Conservation (phyloP, 2,113 vertebrate genomes). For the Syngnathoides biaculeatus region DNA sequence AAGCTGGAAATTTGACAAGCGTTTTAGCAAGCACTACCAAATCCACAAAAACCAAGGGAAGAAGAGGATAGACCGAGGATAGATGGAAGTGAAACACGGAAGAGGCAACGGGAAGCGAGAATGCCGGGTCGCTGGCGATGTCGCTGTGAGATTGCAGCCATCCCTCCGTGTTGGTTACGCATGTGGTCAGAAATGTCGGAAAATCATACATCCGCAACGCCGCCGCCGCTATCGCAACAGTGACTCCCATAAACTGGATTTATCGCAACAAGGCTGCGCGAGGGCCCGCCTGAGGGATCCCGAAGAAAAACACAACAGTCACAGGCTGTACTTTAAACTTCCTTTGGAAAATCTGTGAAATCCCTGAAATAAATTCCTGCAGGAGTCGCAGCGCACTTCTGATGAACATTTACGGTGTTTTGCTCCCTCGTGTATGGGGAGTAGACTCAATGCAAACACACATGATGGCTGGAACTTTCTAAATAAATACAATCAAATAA, state of each 20-base stretch:
- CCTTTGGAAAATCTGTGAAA: conserved; percentile 52
- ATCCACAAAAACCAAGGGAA: conserved; percentile 35
- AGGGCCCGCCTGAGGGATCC: conserved; percentile 19
- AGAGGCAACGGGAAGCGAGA: conserved; percentile 25
- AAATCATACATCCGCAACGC: conserved; percentile 45
- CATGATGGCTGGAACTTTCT: conserved; percentile 48
- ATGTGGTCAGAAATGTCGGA: conserved; percentile 36
- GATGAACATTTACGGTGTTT: conserved; percentile 27
- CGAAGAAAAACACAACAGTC: conserved; percentile 44
- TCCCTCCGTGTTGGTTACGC: conserved; percentile 49
- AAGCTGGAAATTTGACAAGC: conserved; percentile 28
- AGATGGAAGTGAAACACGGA: conserved; percentile 33
- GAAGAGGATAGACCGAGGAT: conserved; percentile 27
- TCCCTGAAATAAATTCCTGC: conserved; percentile 40
- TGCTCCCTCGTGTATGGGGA: conserved; percentile 15
- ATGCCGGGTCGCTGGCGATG: conserved; percentile 28
- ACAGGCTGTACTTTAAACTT: conserved; percentile 41
- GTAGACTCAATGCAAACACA: conserved; percentile 17
- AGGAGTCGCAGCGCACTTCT: conserved; percentile 31
- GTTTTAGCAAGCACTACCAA: conserved; percentile 46
- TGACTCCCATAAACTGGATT: conserved; percentile 42
- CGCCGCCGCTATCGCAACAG: conserved; percentile 35
- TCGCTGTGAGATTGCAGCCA: conserved; percentile 54
- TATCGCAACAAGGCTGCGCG: conserved; percentile 50
- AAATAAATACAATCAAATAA: conserved; percentile 48